phyloP scores from a whole-genome alignment of 2,888 invertebrate species.

The Polydrusus tereticollis region DNA sequence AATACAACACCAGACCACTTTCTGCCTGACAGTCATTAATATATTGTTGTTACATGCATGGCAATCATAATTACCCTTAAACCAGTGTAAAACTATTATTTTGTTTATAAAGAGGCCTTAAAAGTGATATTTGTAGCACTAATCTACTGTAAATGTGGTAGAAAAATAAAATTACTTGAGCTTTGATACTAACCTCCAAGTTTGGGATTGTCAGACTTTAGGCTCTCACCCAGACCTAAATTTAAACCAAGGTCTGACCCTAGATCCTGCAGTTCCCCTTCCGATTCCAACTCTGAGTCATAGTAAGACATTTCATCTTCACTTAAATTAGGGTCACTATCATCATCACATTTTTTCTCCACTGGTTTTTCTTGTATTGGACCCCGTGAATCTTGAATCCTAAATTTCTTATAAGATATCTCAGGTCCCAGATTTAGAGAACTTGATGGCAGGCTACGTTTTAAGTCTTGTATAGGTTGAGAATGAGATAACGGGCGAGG shows the following conservation, averaged over 20 bases:
- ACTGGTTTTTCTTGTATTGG: slow-evolving; percentile 15
- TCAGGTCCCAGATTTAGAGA: slow-evolving; percentile 50
- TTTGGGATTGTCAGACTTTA: slow-evolving; percentile 15
- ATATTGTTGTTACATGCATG: too few species aligned
- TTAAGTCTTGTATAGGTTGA: slow-evolving; percentile 49
- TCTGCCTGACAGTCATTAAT: too few species aligned
- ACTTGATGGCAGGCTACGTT: slow-evolving; percentile 52
- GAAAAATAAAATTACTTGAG: too few species aligned
- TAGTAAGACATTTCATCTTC: slow-evolving; percentile 64
- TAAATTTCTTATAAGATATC: slow-evolving; percentile 58
- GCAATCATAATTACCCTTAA: too few species aligned
- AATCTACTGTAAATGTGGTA: too few species aligned
- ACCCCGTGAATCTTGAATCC: slow-evolving; percentile 51
- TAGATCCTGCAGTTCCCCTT: slow-evolving; percentile 64
- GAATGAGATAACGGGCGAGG: slow-evolving; percentile 7
- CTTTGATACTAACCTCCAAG: slow-evolving; percentile 33
- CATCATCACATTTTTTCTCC: slow-evolving; percentile 51
- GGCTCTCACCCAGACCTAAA: slow-evolving; percentile 27
- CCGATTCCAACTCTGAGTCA: slow-evolving; percentile 65
- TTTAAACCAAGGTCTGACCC: slow-evolving; percentile 52
- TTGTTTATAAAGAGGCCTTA: too few species aligned
- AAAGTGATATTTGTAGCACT: too few species aligned
- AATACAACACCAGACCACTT: too few species aligned
- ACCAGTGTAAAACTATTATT: too few species aligned
- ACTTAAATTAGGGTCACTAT: slow-evolving; percentile 57